These are phyloP conservation scores for Drosophila grimshawi DNA, from an alignment of 1,140 invertebrate genomes.

Conservation along the genomic window DNA sequence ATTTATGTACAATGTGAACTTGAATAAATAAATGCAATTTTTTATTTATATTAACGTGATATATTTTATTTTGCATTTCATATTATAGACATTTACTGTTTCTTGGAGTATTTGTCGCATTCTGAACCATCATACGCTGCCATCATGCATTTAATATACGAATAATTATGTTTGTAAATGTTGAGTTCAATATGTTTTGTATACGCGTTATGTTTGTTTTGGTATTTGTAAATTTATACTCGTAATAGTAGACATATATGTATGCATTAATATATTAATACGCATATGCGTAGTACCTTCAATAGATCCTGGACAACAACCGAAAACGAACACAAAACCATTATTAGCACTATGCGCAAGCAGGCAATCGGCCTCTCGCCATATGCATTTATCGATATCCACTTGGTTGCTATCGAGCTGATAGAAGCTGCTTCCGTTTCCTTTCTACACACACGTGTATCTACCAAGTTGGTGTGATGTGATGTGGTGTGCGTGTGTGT, in stretches of 20 bases:
- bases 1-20: conserved; percentile 15
- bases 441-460: conserved; percentile 18
- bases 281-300: conserved; percentile 53
- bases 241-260: conserved; percentile 50
- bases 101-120: conserved; percentile 47
- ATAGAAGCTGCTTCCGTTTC: conserved; percentile 31
- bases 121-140: conserved; percentile 15
- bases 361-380: conserved; percentile 18
- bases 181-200: conserved; percentile 45
- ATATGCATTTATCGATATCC: conserved; percentile 41
- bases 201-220: conserved; percentile 45
- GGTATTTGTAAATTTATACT: conserved; percentile 74
- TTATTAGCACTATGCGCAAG: conserved; percentile 14
- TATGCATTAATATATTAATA: conserved; percentile 43
- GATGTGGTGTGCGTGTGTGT: conserved; percentile 21
- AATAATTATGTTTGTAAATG: conserved; percentile 67
- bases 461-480: conserved; percentile 2
- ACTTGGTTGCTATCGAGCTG: conserved; percentile 40
- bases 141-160: conserved; percentile 55
- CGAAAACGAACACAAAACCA: conserved; percentile 49
- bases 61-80: conserved; percentile 73
- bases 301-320: conserved; percentile 63
- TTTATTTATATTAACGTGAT: conserved; percentile 73
- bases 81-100: conserved; percentile 74
- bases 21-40: conserved; percentile 45